Evolutionary conservation across 1,140 invertebrate genomes (phyloP), one percentile per base, ranked within the genome.

Genomic region (Scaptomyza hsui): DNA sequence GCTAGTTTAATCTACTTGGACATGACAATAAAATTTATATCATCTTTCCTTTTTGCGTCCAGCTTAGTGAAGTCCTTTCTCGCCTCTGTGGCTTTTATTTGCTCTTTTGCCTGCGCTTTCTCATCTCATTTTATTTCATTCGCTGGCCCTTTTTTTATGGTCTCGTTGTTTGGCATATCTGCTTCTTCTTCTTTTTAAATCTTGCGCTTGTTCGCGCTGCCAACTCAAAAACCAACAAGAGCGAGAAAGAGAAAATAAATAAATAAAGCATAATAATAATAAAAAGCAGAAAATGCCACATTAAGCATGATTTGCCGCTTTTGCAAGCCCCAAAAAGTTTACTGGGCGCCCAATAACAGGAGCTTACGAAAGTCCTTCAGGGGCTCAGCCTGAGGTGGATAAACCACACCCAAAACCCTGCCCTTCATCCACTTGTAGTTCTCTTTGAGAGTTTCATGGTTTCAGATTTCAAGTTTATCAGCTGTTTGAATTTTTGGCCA

Each of bases 11-110:
- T 88, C 82, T 88, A 88, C 82, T 88, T 88, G 82, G 78, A 88
- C 82, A 88, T 88, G 82, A 88, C 82, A 88, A 88, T 88, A 88
- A 88, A 88, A 88, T 88, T 88, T 88, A 88, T 88, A 88, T 88
- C 82, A 88, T 88, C 78, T 88, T 82, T 73, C 42, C 75, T 65
- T 63, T 77, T 48, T 29, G 62, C 52, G 32, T 37, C 32, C 75
- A 75, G 79, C 79, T 83, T 83, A 85, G 81, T 86, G 76, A 86
- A 85, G 80, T 85, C 80, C 81, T 76, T 85, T 85, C 61, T 79
- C 81, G 81, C 76, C 73, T 77, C 60, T 85, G 76, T 86, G 81
- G 81, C 55, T 85, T 85, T 80, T 86, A 86, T 85, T 85, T 77
- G 76, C 69, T n/a, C 67, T 69, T 79, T 73, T 74, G 68, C 70